A percentile compares a stretch with the other conserved stretches of the same genome.
These are phyloP conservation scores for Pseudanteris insignis DNA, from an alignment of 2,888 invertebrate genomes.

Conservation along the genomic window DNA sequence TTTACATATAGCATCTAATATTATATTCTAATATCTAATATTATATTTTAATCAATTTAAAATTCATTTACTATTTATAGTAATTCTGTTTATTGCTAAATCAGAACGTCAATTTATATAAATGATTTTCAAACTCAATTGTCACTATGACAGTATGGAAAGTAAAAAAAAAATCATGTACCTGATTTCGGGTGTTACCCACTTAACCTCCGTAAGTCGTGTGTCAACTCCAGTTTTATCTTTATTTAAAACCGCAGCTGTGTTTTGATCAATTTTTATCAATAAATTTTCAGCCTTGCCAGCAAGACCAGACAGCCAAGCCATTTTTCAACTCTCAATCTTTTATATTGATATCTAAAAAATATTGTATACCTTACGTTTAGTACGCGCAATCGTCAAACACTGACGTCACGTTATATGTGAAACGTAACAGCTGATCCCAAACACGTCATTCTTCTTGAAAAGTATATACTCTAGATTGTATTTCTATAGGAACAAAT, in stretches of 20 bases:
- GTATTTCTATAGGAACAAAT: too few relatives aligned
- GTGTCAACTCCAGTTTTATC: constrained; percentile 56
- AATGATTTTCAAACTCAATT: too few relatives aligned
- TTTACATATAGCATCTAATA: too few relatives aligned
- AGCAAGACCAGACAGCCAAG: constrained; percentile 77
- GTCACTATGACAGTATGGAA: too few relatives aligned
- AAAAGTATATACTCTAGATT: too few relatives aligned
- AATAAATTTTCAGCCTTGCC: constrained; percentile 78
- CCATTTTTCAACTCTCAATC: constrained; percentile 67
- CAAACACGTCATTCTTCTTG: too few relatives aligned
- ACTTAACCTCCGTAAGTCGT: constrained; percentile 57
- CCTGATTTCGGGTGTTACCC: constrained; percentile 48
- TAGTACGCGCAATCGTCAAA: constrained; percentile 11
- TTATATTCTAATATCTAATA: too few relatives aligned
- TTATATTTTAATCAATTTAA: background rate
- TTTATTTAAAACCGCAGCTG: constrained; percentile 72
- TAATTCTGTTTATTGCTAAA: too few relatives aligned
- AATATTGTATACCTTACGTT: constrained; percentile 1
- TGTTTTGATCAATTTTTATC: constrained; percentile 79
- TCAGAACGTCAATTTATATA: too few relatives aligned
- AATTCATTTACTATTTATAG: too few relatives aligned
- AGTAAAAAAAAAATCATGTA: constrained; percentile 6
- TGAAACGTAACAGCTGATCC: constrained; percentile 27
- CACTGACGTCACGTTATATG: constrained; percentile 25
- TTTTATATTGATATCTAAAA: background rate